Conservation (phyloP, 2,888 invertebrate species). For the Microdon myrmicae region DNA sequence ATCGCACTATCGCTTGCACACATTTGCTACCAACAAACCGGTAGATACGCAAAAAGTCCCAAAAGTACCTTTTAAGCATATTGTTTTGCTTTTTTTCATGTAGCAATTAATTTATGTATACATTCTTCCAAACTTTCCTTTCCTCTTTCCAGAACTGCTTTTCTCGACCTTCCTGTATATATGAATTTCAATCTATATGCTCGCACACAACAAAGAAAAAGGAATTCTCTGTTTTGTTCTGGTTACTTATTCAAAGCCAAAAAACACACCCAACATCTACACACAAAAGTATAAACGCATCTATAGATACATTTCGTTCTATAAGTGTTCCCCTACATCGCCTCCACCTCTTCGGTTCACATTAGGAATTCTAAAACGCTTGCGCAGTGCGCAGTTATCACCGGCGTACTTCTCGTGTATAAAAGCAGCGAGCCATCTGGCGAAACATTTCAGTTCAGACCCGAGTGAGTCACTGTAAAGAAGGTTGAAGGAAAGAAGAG, state of each 20-base stretch:
- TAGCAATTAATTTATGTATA: too few relatives aligned
- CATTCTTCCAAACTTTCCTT: conserved; percentile 11
- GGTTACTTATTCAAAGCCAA: conserved; percentile 21
- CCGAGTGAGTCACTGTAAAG: conserved; percentile 52
- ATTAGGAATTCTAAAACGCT: conserved; percentile 50
- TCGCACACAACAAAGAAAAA: conserved; percentile 3
- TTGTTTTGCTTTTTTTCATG: conserved; percentile 15
- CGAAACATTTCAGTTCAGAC: conserved; percentile 48
- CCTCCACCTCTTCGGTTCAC: conserved; percentile 34
- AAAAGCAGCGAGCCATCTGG: conserved; percentile 36
- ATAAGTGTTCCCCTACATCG: too few relatives aligned
- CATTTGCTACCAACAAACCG: neutral
- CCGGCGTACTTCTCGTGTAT: conserved; percentile 50
- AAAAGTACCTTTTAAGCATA: conserved; percentile 44
- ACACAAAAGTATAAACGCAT: conserved; percentile 2
- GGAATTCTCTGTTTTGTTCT: conserved; percentile 40
- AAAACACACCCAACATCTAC: conserved; percentile 10
- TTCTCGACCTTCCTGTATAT: too few relatives aligned
- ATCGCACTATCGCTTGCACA: conserved; percentile 32
- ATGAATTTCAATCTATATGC: too few relatives aligned
- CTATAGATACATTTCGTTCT: conserved; percentile 14
- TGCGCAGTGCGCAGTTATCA: conserved; percentile 53
- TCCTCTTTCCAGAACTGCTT: conserved; percentile 21
- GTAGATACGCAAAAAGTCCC: conserved; percentile 40
- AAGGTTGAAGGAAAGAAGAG: conserved; percentile 25